Evolutionary conservation across 1,140 invertebrate genomes (phyloP).

Genomic region (Euura lappo): DNA sequence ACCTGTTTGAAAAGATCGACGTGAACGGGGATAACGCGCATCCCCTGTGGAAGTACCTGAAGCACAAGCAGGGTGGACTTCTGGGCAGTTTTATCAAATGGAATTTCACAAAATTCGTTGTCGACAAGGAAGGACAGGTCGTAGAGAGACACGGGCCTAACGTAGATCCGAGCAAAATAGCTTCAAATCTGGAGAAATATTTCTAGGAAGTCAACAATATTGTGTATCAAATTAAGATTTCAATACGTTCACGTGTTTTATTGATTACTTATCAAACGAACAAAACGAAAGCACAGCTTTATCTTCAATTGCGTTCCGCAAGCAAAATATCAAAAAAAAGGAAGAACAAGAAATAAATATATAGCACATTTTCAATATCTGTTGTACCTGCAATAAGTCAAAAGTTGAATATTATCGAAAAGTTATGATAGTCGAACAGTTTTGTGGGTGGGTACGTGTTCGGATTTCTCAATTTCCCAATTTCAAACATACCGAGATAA

Average conservation of each 20-base stretch:
- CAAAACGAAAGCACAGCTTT: too few relatives aligned
- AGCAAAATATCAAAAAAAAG: too few relatives aligned
- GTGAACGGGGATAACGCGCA: constrained; percentile 88
- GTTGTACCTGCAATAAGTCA: too few relatives aligned
- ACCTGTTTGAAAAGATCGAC: constrained; percentile 76
- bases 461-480: too few relatives aligned
- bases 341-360: too few relatives aligned
- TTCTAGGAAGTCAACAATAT: constrained; percentile 54
- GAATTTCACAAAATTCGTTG: constrained; percentile 98
- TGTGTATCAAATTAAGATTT: background rate
- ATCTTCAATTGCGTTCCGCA: too few relatives aligned
- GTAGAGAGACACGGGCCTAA: constrained; percentile 86
- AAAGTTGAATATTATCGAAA: too few relatives aligned
- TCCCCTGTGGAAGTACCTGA: constrained; percentile 89
- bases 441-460: too few relatives aligned
- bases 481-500: background rate
- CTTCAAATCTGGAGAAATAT: constrained; percentile 71
- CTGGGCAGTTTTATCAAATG: constrained; percentile 89
- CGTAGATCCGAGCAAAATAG: constrained; percentile 75
- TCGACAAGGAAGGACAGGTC: constrained; percentile 87
- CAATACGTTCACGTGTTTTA: too few relatives aligned
- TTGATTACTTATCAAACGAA: too few relatives aligned
- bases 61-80: constrained; percentile 80
- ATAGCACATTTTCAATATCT: too few relatives aligned
- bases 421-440: too few relatives aligned